Evolutionary conservation across 1,140 invertebrate species (phyloP).

Genomic region (Hestina assimilis): DNA sequence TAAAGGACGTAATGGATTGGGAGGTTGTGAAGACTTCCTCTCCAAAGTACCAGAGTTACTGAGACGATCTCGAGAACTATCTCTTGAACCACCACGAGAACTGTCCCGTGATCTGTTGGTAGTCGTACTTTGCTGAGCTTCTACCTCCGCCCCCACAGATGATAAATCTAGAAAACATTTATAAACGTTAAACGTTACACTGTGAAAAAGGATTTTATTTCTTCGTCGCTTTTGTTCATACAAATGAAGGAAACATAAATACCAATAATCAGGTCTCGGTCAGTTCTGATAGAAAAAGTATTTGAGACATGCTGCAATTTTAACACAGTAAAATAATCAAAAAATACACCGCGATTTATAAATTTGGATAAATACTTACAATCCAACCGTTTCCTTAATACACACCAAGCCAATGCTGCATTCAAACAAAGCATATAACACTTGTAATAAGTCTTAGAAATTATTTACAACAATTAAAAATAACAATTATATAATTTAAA

Average conservation of each 20-base stretch:
- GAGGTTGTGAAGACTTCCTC: slow-evolving; percentile 56
- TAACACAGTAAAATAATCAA: too few species aligned
- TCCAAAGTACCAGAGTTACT: slow-evolving; percentile 73
- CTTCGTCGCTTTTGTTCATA: too few species aligned
- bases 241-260: too few species aligned
- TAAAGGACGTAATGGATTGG: slow-evolving; percentile 82
- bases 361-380: slow-evolving; percentile 86
- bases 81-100: slow-evolving; percentile 70
- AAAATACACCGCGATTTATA: too few species aligned
- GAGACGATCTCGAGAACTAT: slow-evolving; percentile 70
- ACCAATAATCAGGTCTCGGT: too few species aligned
- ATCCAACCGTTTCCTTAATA: slow-evolving; percentile 91
- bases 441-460: too few species aligned
- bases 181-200: background rate
- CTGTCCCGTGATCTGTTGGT: slow-evolving; percentile 64
- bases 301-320: too few species aligned
- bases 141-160: slow-evolving; percentile 83
- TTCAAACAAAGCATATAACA: too few species aligned
- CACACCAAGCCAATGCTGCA: slow-evolving; percentile 93
- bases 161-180: slow-evolving; percentile 83
- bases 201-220: too few species aligned
- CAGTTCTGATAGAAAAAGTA: too few species aligned
- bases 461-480: too few species aligned
- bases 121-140: slow-evolving; percentile 73
- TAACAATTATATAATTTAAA: too few species aligned